Evolutionary conservation across 1,140 invertebrate species (phyloP).

Genomic region (Danaus melanippus): DNA sequence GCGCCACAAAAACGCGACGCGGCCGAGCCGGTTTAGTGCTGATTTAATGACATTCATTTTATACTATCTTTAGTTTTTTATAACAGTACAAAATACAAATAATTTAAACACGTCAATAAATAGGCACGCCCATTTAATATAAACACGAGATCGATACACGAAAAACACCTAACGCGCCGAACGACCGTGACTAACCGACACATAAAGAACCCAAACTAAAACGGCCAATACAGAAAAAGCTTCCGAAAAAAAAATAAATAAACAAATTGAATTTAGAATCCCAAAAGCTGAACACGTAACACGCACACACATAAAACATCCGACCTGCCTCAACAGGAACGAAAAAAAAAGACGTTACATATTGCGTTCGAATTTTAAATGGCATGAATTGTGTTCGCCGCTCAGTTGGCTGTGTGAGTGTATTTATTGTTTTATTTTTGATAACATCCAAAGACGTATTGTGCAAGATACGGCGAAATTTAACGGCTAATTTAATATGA

Average conservation of each 20-base stretch:
- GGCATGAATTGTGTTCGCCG: slow-evolving; percentile 22
- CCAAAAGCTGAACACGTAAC: slow-evolving; percentile 45
- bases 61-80: slow-evolving; percentile 2
- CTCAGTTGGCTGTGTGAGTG: slow-evolving; percentile 19
- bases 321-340: slow-evolving; percentile 51
- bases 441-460: no score
- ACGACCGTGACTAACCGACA: slow-evolving; percentile 13
- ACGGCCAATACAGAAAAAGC: slow-evolving; percentile 27
- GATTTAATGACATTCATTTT: slow-evolving; percentile 19
- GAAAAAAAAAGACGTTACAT: slow-evolving; percentile 35
- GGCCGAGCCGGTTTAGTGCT: slow-evolving; percentile 11
- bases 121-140: background rate
- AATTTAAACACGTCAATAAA: slow-evolving; percentile 1
- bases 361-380: slow-evolving; percentile 21
- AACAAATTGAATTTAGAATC: slow-evolving; percentile 48
- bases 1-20: slow-evolving; percentile 28
- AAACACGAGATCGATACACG: background rate
- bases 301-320: slow-evolving; percentile 33
- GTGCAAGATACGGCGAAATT: no score
- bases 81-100: slow-evolving; percentile 2
- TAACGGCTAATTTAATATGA: no score
- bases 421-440: slow-evolving; percentile 4
- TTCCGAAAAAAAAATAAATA: slow-evolving; percentile 27
- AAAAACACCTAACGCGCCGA: slow-evolving; percentile 2
- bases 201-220: slow-evolving; percentile 20